Evolutionary conservation across 2,888 invertebrate genomes (phyloP).

Genomic region (Zygothrica quintamaculata): DNA sequence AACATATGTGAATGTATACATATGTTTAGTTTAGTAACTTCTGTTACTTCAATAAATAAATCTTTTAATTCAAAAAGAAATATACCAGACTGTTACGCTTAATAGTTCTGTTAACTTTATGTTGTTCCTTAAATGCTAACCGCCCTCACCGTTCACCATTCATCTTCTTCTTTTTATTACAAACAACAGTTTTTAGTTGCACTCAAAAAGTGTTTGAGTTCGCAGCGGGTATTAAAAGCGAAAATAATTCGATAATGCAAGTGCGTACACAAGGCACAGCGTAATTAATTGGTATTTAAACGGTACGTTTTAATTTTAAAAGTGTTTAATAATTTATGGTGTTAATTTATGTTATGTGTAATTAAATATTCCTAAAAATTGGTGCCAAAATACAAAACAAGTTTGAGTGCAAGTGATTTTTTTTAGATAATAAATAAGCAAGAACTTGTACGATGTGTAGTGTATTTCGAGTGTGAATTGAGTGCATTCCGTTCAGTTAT

Average conservation of each 20-base stretch:
- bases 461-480: slow-evolving; percentile 44
- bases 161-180: no score
- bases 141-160: slow-evolving; percentile 14
- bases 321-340: slow-evolving; percentile 5
- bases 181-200: slow-evolving; percentile 20
- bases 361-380: slow-evolving; percentile 5
- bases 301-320: slow-evolving; percentile 13
- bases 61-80: no score
- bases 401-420: slow-evolving; percentile 9
- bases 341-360: background rate
- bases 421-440: slow-evolving; percentile 10
- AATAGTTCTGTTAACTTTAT: slow-evolving; percentile 3
- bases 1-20: no score
- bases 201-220: slow-evolving; percentile 12
- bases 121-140: slow-evolving; percentile 16
- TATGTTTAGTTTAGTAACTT: no score
- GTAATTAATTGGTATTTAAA: slow-evolving; percentile 15
- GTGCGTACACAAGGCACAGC: slow-evolving; percentile 19
- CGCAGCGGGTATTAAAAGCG: slow-evolving; percentile 2
- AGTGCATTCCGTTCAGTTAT: slow-evolving; percentile 35
- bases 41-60: no score
- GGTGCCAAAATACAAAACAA: slow-evolving; percentile 42
- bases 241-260: slow-evolving; percentile 16
- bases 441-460: slow-evolving; percentile 13
- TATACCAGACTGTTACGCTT: no score